Conservation (phyloP, 2,888 invertebrate genomes). For the Aspidiotus rigidus region DNA sequence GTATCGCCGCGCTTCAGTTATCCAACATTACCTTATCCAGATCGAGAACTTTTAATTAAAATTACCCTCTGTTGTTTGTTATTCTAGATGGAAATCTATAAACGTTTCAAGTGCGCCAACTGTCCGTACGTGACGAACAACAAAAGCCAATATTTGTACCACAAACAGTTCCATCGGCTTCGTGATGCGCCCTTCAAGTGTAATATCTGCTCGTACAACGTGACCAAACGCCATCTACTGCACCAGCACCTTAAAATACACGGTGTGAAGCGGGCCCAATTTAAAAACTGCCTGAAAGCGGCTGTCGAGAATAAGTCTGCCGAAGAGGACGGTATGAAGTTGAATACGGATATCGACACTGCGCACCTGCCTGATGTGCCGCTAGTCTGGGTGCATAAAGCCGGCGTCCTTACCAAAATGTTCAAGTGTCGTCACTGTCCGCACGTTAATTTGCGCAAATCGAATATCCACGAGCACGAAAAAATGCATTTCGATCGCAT, state of each 20-base stretch:
- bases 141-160: constrained; percentile 76
- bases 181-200: constrained; percentile 70
- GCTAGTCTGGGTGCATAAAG: constrained; percentile 65
- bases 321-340: constrained; percentile 3
- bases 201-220: constrained; percentile 70
- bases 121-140: constrained; percentile 80
- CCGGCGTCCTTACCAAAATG: constrained; percentile 66
- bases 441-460: constrained; percentile 68
- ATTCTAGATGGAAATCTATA: constrained; percentile 42
- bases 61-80: background rate
- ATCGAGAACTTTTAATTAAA: too few species aligned
- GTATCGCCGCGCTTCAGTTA: too few species aligned
- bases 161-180: constrained; percentile 73
- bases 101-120: constrained; percentile 65
- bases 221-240: constrained; percentile 68
- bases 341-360: constrained; percentile 36
- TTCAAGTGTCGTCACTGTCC: constrained; percentile 77
- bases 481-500: constrained; percentile 54
- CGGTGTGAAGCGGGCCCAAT: constrained; percentile 28
- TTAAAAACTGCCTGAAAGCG: constrained; percentile 25
- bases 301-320: constrained; percentile 16
- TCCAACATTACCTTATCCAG: too few species aligned
- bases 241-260: constrained; percentile 58
- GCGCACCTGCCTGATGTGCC: constrained; percentile 53
- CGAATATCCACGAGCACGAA: constrained; percentile 74